Evolutionary conservation across 1,140 invertebrate genomes (phyloP), one percentile per base, ranked within the genome.

Genomic region (Drosophila ananassae): DNA sequence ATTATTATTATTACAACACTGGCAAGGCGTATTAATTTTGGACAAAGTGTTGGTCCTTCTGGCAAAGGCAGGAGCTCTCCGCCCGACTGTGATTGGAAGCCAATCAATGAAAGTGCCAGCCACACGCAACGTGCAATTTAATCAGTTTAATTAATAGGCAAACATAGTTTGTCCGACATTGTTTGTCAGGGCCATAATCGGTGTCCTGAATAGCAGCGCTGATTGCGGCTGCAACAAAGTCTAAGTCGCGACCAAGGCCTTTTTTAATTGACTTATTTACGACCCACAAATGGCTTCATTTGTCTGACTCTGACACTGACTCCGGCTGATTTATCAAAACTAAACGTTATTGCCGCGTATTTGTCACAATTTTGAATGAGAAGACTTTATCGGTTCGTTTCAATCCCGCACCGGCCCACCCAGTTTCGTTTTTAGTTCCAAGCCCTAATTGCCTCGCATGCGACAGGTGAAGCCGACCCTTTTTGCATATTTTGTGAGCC

Each of bases 141-240:
- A 89, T 89, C 73, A 89, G 72, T 72, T 79, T 89, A 89, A 89
- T 89, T 89, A 83, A 89, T 83, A 79, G 56, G 64, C 72, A 79
- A 44, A 66, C 58, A 62, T 59, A 61, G 57, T 8, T 73, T 52
- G 67, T 37, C 61, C 57, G 58, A 44, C 58, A 79, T 62, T 82
- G 67, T 73, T 76, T 82, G 73, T 41, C 51, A 34, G 47, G 51
- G 48, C 41, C 58, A 57, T 51, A 68, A 57, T 59, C 34, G 79
- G 25, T 28, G 12, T 34, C 24, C 9, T 81, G 59, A 74, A 66
- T 68, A 34, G 64, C 39, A 53, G 32, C 3, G 2, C 57, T 81
- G 68, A 77, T 87, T 84, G 52, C 55, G 47, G 24, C 32, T 58
- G 61, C 51, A 66, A 47, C 51, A 61, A 56, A 50, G 48, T 37